Base-by-base conservation (phyloP, 2,797 vertebrate species). In the Pangasius djambal region DNA sequence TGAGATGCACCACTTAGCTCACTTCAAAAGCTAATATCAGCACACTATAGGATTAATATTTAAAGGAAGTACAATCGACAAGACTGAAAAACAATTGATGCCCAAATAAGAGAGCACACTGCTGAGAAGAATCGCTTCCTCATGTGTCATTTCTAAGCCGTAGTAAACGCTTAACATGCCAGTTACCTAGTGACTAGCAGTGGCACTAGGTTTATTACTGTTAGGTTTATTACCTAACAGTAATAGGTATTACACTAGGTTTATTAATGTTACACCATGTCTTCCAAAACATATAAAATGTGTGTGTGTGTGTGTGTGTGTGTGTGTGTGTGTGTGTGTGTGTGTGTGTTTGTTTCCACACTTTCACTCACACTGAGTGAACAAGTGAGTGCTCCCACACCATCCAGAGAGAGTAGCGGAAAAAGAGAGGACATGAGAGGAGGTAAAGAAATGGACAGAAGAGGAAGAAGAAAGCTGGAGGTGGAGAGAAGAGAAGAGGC, bases 11-110 rank as follows among this genome's bases (percentile, higher is more conserved):
- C 72, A 65, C 57, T 87, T 79, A 52, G 74, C 40, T 77, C 8
- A 65, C 74, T 78, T 34, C 6, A 65, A 79, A 79, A 52, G 74
- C 86, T 31, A 77, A 87, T 77, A 57, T 50, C 74, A 79, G 86
- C 86, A 87, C 37, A 79, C 57, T 2, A 25, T 0, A 44, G 13
- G 61, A 75, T 75, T 75, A 75, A 86, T 86, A 86, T 86, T 86
- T 86, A 86, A 86, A 79, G 57, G 44, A 13, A 2, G 20, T 52
- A 22, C 22, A 83, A 48, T 57, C 13, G 2, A 55, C 50, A 83
- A 57, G 52, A 55, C 63, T 61, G 20, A 22, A 86, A 75, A 59
- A 44, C 61, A 34, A 87, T 82, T 25, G 6, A 88, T 83, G 25
- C 25, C 61, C 50, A 50, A 25, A 65, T 57, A 65, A 78, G 28